Evolutionary conservation across 2,888 invertebrate species (phyloP).

Genomic region (Sesia apiformis): DNA sequence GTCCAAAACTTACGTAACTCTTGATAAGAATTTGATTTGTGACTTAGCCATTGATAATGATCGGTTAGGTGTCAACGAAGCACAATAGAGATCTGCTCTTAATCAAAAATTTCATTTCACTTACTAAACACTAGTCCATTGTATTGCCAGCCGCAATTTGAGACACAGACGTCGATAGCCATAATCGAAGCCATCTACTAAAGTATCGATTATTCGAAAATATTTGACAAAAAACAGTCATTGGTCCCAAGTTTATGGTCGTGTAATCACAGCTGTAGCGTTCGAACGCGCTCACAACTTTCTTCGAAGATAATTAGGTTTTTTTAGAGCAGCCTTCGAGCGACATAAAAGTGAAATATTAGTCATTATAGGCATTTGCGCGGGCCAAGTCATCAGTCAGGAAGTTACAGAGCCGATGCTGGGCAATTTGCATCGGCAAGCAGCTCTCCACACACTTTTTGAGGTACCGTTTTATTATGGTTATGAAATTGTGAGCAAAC

Average conservation of each 20-base stretch:
- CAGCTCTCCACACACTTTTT: slow-evolving; percentile 10
- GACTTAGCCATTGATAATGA: slow-evolving; percentile 1
- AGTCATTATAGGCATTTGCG: slow-evolving; percentile 35
- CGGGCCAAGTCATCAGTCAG: slow-evolving; percentile 18
- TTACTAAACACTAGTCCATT: slow-evolving; percentile 18
- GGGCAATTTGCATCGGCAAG: slow-evolving; percentile 32
- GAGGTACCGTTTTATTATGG: slow-evolving; percentile 16
- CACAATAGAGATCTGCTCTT: slow-evolving; percentile 20
- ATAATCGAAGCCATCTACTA: slow-evolving; percentile 24
- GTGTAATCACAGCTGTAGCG: slow-evolving; percentile 32
- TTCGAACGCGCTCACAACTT: slow-evolving; percentile 22
- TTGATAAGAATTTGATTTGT: not conserved
- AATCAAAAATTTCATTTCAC: slow-evolving; percentile 29
- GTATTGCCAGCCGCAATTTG: slow-evolving; percentile 27
- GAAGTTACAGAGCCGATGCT: slow-evolving; percentile 18
- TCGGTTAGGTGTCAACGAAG: slow-evolving; percentile 19
- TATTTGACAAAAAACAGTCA: slow-evolving; percentile 38
- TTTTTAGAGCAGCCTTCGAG: slow-evolving; percentile 25
- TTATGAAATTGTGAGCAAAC: slow-evolving; percentile 20
- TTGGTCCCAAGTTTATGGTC: slow-evolving; percentile 35
- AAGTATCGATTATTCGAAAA: slow-evolving; percentile 30
- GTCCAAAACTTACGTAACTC: not conserved
- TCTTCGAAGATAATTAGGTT: slow-evolving; percentile 36
- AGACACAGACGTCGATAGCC: slow-evolving; percentile 16
- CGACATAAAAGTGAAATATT: slow-evolving; percentile 40